phyloP scores from a whole-genome alignment of 2,797 vertebrate species.

The Urocyon cinereoargenteus region DNA sequence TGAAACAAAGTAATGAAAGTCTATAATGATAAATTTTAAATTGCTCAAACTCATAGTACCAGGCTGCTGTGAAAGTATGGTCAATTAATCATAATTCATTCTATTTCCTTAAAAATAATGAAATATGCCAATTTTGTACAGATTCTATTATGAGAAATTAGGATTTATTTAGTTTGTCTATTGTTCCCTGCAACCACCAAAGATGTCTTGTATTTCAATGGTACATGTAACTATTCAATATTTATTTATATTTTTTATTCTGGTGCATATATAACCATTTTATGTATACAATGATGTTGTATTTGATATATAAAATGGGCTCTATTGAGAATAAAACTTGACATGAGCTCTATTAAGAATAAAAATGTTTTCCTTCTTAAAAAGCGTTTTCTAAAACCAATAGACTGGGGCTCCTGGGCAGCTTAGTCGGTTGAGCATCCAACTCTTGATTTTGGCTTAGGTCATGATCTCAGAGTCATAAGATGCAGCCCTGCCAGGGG shows the following conservation, averaged over 20 bases:
- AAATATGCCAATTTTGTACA: not conserved
- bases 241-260: not conserved
- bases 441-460: not conserved
- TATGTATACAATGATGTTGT: not conserved
- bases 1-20: not conserved
- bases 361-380: not conserved
- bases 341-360: not conserved
- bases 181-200: not conserved
- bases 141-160: not conserved
- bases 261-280: not conserved
- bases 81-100: not conserved
- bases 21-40: not conserved
- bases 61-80: not conserved
- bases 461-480: not conserved
- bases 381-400: not conserved
- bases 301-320: not conserved
- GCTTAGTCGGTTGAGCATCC: not conserved
- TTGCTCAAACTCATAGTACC: not conserved
- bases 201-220: not conserved
- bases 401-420: not conserved
- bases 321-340: not conserved
- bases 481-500: not conserved
- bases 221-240: not conserved
- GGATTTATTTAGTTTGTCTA: not conserved
- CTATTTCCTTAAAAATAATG: not conserved